Base-by-base conservation (phyloP, 1,140 invertebrate species). In the Meteorus sp. region DNA sequence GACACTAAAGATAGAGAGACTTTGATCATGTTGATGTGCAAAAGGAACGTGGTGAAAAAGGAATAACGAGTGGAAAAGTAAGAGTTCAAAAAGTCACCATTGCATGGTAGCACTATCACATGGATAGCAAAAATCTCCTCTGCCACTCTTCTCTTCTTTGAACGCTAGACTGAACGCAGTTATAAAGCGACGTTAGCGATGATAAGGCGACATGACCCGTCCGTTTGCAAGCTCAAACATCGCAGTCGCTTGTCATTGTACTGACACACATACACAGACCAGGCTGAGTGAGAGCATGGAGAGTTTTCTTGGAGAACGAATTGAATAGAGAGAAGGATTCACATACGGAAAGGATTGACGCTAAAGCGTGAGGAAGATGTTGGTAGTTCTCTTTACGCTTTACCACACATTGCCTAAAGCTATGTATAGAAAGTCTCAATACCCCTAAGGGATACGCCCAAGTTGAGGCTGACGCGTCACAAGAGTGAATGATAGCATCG, bases 151-250 rank as follows among this genome's bases (percentile, higher is more conserved):
- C 11, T 45, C 19, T 31, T 15, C 54, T 22, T 27, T 35, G 20
- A 47, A 56, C 15, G 53, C 27, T 13, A 22, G 11, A n/a, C 11
- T n/a, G 17, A 17, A 23, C 37, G 33, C 22, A 35, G 50, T 19
- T 35, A 41, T 41, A 53, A 22, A 53, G 35, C 17, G 17, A 44
- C 23, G 41, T 31, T 45, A 27, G 25, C 37, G 29, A 48, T 47
- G 54, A 56, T 33, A 45, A 56, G 54, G 29, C 47, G 27, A 56
- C 54, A 15, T 56, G 43, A 56, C 17, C 54, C 25, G 44, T 56
- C 43, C 13, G 35, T 53, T 19, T 37, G 37, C 35, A 29, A 11
- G 13, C 29, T 47, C 15, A 47, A 31, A 33, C 8, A 17, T 47
- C 37, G 17, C 22, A 15, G 19, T 39, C 53, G 15, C 41, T 47